Percentiles rank a stretch among this genome's conserved stretches.
These are phyloP conservation scores for Oxyscelio sp. DNA, from an alignment of 2,888 invertebrate genomes.

Conservation along the genomic window DNA sequence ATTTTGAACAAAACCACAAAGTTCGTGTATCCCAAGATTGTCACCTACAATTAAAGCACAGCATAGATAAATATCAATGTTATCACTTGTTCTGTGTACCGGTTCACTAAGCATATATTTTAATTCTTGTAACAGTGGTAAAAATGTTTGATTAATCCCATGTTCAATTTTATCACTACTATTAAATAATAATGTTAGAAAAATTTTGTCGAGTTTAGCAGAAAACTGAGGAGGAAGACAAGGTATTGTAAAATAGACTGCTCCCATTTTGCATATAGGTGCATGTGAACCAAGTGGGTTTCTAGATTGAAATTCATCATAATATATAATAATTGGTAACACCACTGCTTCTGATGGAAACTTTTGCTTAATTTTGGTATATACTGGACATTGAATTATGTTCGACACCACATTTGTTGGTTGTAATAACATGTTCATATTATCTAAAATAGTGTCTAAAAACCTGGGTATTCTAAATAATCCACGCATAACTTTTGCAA, in stretches of 20 bases:
- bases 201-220: slow-evolving; percentile 26
- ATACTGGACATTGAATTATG: slow-evolving; percentile 42
- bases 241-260: slow-evolving; percentile 53
- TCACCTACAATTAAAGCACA: not conserved
- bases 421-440: slow-evolving; percentile 15
- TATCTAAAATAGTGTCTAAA: slow-evolving; percentile 33
- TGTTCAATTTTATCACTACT: not conserved
- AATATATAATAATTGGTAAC: slow-evolving; percentile 49
- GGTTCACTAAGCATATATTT: not conserved
- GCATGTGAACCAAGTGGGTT: slow-evolving; percentile 71
- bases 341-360: slow-evolving; percentile 27
- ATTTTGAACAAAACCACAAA: slow-evolving; percentile 2
- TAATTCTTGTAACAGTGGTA: not conserved
- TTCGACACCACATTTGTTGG: slow-evolving; percentile 35
- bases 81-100: not conserved
- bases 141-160: not conserved
- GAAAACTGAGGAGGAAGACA: slow-evolving; percentile 56
- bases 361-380: slow-evolving; percentile 15
- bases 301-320: slow-evolving; percentile 67
- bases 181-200: not conserved
- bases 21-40: slow-evolving; percentile 2
- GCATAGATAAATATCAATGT: not conserved
- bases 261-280: slow-evolving; percentile 63
- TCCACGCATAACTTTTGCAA: slow-evolving; percentile 13
- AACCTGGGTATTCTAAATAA: slow-evolving; percentile 37